phyloP scores from a whole-genome alignment of 2,888 invertebrate genomes.

The Monopis laevigella region DNA sequence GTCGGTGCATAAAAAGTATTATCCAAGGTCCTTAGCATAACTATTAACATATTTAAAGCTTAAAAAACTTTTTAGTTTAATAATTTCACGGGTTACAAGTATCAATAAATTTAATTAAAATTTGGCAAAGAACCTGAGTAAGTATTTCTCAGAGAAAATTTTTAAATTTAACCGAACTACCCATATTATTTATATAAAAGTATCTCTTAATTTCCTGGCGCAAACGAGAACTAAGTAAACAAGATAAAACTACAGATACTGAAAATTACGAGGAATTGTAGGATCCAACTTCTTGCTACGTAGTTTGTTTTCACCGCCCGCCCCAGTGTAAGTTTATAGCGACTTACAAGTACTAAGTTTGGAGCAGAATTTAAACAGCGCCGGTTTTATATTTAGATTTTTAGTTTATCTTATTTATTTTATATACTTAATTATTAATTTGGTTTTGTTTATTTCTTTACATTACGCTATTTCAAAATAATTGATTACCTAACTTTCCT shows the following conservation, averaged over 20 bases:
- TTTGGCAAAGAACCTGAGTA: not conserved
- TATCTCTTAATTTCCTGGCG: slow-evolving; percentile 9
- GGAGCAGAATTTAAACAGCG: slow-evolving; percentile 5
- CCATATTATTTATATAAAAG: slow-evolving; percentile 9
- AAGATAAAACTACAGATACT: slow-evolving; percentile 23
- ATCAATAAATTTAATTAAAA: slow-evolving; percentile 9
- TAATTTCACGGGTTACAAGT: slow-evolving; percentile 5
- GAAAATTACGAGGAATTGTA: slow-evolving; percentile 23
- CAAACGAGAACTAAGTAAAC: slow-evolving; percentile 18
- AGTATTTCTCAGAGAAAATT: not conserved
- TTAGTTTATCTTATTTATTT: not conserved
- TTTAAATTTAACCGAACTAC: slow-evolving; percentile 3
- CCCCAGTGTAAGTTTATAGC: slow-evolving; percentile 6
- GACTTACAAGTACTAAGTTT: slow-evolving; percentile 8
- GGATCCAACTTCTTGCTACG: slow-evolving; percentile 1
- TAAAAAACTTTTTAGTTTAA: too few relatives aligned
- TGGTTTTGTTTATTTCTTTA: too few relatives aligned
- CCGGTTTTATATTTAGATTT: slow-evolving; percentile 4
- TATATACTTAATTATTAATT: not conserved
- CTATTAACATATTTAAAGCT: too few relatives aligned
- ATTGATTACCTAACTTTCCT: too few relatives aligned
- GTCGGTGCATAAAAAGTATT: too few relatives aligned
- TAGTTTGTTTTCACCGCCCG: slow-evolving; percentile 8
- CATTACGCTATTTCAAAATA: too few relatives aligned
- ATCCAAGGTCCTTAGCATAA: too few relatives aligned